These are phyloP conservation scores for Oreotragus oreotragus DNA, from an alignment of 2,113 vertebrate species.

Conservation along the genomic window DNA sequence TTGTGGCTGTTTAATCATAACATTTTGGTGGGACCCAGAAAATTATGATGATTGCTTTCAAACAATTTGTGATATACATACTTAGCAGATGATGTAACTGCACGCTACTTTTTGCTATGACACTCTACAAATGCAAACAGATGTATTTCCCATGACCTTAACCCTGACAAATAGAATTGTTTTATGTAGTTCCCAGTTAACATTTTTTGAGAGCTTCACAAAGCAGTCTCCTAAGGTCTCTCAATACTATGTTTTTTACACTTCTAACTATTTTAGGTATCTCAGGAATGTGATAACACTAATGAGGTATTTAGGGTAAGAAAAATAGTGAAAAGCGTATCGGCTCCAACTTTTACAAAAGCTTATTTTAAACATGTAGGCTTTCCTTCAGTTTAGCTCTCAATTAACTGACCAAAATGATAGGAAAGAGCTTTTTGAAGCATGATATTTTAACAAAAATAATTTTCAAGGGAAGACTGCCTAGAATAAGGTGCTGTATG, in stretches of 20 bases:
- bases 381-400: background rate
- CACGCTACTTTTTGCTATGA: conserved; percentile 32
- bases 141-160: conserved; percentile 72
- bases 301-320: conserved; percentile 24
- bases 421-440: background rate
- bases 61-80: conserved; percentile 63
- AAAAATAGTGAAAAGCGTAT: background rate
- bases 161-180: conserved; percentile 19
- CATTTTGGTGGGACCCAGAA: conserved; percentile 51
- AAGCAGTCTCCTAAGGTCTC: background rate
- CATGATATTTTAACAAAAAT: background rate
- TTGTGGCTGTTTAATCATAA: conserved; percentile 62
- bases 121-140: conserved; percentile 67
- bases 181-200: conserved; percentile 44
- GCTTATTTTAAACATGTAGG: background rate
- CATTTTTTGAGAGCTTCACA: conserved; percentile 33
- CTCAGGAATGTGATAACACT: conserved; percentile 41
- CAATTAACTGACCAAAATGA: background rate
- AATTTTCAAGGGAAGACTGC: background rate
- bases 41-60: conserved; percentile 34
- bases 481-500: background rate
- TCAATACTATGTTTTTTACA: conserved; percentile 9
- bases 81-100: conserved; percentile 65
- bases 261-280: conserved; percentile 28
- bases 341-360: background rate